Percentiles rank a stretch among this genome's conserved stretches.
phyloP scores from a whole-genome alignment of 2,888 invertebrate genomes.

The Macrosoma leucophasiata region DNA sequence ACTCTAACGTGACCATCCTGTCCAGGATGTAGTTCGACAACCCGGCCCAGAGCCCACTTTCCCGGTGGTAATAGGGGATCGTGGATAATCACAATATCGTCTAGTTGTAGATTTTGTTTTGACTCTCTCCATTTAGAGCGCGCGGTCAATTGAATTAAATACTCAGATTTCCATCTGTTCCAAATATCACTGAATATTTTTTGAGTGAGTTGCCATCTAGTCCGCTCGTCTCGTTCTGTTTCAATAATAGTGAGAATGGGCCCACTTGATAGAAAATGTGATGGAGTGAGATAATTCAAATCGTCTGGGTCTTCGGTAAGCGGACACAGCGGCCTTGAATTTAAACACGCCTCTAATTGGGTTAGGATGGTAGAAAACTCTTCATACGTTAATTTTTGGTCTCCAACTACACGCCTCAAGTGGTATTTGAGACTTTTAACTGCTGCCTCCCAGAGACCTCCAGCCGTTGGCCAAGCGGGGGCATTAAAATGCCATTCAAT shows the following conservation, averaged over 20 bases:
- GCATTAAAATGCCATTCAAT: conserved; percentile 24
- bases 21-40: conserved; percentile 15
- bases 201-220: conserved; percentile 13
- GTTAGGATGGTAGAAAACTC: conserved; percentile 12
- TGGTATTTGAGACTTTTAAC: conserved; percentile 25
- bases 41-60: conserved; percentile 18
- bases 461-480: conserved; percentile 20
- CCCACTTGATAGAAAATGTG: conserved; percentile 12
- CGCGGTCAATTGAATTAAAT: conserved; percentile 4
- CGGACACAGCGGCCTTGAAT: conserved; percentile 18
- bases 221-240: conserved; percentile 11
- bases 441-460: conserved; percentile 26
- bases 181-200: conserved; percentile 8
- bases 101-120: conserved; percentile 11
- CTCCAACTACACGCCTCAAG: conserved; percentile 11
- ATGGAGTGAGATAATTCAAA: conserved; percentile 10
- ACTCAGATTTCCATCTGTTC: conserved; percentile 6
- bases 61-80: conserved; percentile 18
- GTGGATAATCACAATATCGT: conserved; percentile 11
- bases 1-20: conserved; percentile 15
- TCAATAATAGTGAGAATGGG: conserved; percentile 8
- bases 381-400: conserved; percentile 14
- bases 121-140: neutral
- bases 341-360: conserved; percentile 22
- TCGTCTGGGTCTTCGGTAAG: conserved; percentile 14